Evolutionary conservation across 92 coral and sea anemone genomes (phyloP), one percentile per base, ranked within the genome.

Genomic region (Heteractis magnifica): DNA sequence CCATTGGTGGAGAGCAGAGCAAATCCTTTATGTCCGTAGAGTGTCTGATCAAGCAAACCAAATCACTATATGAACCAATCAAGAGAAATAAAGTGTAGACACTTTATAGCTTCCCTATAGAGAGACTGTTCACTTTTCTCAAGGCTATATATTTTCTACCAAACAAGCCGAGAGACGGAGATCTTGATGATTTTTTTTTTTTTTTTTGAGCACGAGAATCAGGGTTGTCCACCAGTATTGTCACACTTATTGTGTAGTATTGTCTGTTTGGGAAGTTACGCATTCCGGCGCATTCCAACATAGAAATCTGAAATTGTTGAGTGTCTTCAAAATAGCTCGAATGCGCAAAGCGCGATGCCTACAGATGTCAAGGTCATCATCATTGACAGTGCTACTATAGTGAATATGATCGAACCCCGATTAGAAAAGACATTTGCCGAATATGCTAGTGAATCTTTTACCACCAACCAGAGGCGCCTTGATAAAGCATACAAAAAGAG

Each of bases 381-480:
- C 84, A 83, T 83, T 60, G 85, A 88, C 72, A 85, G 85, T 6
- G 70, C 91, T 68, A 79, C 51, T 70, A 81, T 77, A 49, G 83
- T 88, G 65, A 88, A 88, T 52, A 84, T 88, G 91, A 49, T 87
- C 78, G 82, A 70, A n/a, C 90, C 90, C 15, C 59, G 87, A 48
- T 23, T 51, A 6, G 79, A 88, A 64, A 75, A 49, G 73, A 85
- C 84, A 3, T 85, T 85, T 62, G 70, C 79, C 21, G 88, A 79
- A 4, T 91, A 91, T 75, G 88, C 92, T 20, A 82, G 34, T 13
- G 49, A 86, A 48, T 85, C 84, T 26, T 4, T 88, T 90, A 51
- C 91, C 91, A 49, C 89, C 91, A 13, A 83, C 93, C 4, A 64
- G 83, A 60, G 90, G 78, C 62, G 86, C 88, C 18, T 80, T 87